Evolutionary conservation across 2,888 invertebrate species (phyloP).

Genomic region (Callimorpha dominula): DNA sequence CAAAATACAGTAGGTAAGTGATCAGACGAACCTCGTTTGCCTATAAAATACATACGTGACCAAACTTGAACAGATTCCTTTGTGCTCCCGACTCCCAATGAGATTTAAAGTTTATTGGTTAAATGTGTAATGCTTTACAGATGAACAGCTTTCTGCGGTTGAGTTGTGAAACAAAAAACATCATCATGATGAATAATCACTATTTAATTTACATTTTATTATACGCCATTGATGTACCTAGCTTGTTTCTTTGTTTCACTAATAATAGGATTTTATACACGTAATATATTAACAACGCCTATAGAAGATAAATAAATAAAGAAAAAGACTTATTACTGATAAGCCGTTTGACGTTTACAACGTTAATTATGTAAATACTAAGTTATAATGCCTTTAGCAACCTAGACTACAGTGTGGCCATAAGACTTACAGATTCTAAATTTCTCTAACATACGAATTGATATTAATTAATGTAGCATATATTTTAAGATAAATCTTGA

Average conservation of each 20-base stretch:
- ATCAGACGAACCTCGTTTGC: slow-evolving; percentile 3
- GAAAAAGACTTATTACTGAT: too few species aligned
- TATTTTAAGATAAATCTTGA: too few species aligned
- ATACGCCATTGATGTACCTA: background rate
- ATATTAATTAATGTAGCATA: too few species aligned
- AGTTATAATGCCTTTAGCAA: too few species aligned
- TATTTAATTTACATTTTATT: background rate
- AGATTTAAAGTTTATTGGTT: slow-evolving; percentile 2
- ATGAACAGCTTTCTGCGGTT: background rate
- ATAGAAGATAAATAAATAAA: too few species aligned
- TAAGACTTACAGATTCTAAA: too few species aligned
- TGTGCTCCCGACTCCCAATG: slow-evolving; percentile 7
- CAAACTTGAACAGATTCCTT: background rate
- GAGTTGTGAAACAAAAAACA: background rate
- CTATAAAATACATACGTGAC: slow-evolving; percentile 11
- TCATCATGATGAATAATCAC: too few species aligned
- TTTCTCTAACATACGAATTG: too few species aligned
- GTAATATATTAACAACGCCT: background rate
- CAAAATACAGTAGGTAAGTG: slow-evolving; percentile 6
- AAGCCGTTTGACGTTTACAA: background rate
- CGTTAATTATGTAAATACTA: background rate
- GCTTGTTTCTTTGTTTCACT: background rate
- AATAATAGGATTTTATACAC: background rate
- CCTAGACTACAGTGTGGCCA: too few species aligned
- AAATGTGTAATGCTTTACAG: background rate